phyloP scores from a whole-genome alignment of 2,113 vertebrate species.

The Bubo bubo region DNA sequence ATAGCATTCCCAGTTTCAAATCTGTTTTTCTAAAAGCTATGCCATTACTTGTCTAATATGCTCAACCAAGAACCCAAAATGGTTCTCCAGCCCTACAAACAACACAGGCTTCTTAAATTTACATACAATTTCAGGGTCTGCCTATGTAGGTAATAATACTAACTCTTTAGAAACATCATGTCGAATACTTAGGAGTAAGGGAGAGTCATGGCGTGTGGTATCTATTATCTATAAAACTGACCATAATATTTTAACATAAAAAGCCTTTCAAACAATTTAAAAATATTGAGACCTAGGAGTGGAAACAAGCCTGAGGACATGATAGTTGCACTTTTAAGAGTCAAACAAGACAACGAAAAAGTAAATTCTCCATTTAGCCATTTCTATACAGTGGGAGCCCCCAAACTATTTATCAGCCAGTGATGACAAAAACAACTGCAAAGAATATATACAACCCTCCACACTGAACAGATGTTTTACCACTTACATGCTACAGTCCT shows the following conservation, averaged over 20 bases:
- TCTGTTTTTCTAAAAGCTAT: background rate
- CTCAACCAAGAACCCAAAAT: background rate
- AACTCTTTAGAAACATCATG: background rate
- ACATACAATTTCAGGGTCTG: background rate
- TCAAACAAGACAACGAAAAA: background rate
- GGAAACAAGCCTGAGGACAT: background rate
- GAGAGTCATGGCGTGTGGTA: background rate
- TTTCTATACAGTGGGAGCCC: background rate
- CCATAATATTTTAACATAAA: background rate
- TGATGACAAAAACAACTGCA: slow-evolving; percentile 40
- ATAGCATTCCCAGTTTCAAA: background rate
- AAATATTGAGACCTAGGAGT: background rate
- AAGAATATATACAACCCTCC: slow-evolving; percentile 41
- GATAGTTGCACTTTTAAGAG: background rate
- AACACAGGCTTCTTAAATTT: background rate
- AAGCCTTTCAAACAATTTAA: background rate
- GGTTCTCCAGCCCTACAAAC: background rate
- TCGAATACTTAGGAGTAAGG: background rate
- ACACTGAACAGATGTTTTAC: slow-evolving; percentile 39
- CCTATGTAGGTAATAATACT: background rate
- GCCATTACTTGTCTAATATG: background rate
- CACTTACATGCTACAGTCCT: slow-evolving; percentile 11
- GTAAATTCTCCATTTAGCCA: background rate
- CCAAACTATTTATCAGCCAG: slow-evolving; percentile 29
- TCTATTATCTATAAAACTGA: background rate